Evolutionary conservation across 2,888 invertebrate genomes (phyloP).

Genomic region (Hirtodrosophila duncani): DNA sequence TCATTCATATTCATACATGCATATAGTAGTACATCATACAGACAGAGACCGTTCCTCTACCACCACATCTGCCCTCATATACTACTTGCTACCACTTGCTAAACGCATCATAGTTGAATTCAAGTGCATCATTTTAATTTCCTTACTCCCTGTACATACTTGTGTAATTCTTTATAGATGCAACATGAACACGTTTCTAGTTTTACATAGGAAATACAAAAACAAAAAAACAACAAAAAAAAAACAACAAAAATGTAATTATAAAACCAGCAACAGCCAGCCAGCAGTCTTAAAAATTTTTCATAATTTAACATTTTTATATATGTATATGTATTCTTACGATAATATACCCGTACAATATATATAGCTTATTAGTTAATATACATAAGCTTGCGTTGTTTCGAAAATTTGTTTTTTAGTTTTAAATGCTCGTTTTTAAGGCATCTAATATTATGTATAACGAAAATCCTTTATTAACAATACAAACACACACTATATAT

Average conservation of each 20-base stretch:
- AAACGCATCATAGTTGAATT: conserved; percentile 27
- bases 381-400: conserved; percentile 61
- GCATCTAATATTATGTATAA: conserved; percentile 38
- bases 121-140: conserved; percentile 4
- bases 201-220: conserved; percentile 25
- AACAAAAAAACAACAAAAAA: conserved; percentile 21
- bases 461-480: conserved; percentile 46
- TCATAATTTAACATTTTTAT: conserved; percentile 40
- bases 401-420: conserved; percentile 68
- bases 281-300: no score
- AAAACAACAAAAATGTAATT: no score
- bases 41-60: background rate
- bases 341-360: conserved; percentile 16
- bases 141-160: conserved; percentile 5
- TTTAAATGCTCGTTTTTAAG: conserved; percentile 59
- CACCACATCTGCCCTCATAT: background rate
- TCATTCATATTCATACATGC: conserved; percentile 24
- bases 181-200: conserved; percentile 47
- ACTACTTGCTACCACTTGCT: conserved; percentile 1
- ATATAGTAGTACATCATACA: conserved; percentile 16
- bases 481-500: conserved; percentile 15
- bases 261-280: no score
- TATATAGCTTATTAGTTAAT: conserved; percentile 53
- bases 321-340: conserved; percentile 37
- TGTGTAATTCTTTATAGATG: conserved; percentile 22